Evolutionary conservation across 2,113 vertebrate species (phyloP), one percentile per base, ranked within the genome.

Genomic region (Sylvietta virens): DNA sequence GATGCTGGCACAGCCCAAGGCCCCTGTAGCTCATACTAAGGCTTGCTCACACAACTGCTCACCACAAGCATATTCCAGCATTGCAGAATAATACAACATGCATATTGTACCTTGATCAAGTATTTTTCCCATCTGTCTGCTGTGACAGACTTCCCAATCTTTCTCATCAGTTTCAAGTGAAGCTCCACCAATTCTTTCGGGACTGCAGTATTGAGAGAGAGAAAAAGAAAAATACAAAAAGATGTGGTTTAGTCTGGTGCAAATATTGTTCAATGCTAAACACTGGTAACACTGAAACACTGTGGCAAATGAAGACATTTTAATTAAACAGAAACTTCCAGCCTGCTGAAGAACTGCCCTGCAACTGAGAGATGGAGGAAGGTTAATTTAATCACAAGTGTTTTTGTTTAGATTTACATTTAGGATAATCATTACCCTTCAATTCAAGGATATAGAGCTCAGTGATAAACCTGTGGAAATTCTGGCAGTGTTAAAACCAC

Each of bases 41-140:
- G 56, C 31, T 13, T 88, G 71, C 57, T 78, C 89, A 91, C 86
- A 81, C 72, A 60, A 65, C 58, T 88, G 72, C 56, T 93, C 79
- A 56, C 57, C 74, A 8, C 6, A 72, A 57, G 24, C 74, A 6
- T 12, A 48, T 23, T 70, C 58, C 79, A 92, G 60, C 79, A 74
- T 0, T 13, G 28, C 67, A 90, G 64, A 70, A 51, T 4, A 87
- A 90, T 2, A 80, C 62, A 85, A 70, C 18, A 3, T 6, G 22
- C 37, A 31, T 19, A 77, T 67, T 94, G 98, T 98, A 99, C 99
- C 99, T 99, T 99, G 81, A 99, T 98, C 92, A 99, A 98, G 97
- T 99, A 99, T 97, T 99, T 99, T 96, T 99, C 99, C 99, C 99
- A 99, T 98, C 98, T 98, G 85, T 99, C 99, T 65, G 98, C 98